Percentiles rank a stretch among this genome's conserved stretches.
Evolutionary conservation across 2,797 vertebrate species (phyloP).

Genomic region (Perdix hodgsoniae): DNA sequence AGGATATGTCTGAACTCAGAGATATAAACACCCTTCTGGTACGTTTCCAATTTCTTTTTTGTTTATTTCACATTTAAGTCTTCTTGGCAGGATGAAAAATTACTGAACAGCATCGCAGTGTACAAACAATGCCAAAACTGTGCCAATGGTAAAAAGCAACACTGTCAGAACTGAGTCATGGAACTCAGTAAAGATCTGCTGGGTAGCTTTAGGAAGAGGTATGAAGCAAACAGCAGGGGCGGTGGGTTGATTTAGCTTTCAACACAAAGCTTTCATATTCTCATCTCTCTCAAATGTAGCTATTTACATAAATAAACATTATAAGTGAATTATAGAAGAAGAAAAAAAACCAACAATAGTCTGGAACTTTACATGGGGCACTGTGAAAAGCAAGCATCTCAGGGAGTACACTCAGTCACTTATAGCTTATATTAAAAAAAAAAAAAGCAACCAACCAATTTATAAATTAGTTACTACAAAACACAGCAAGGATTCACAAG

Average conservation of each 20-base stretch:
- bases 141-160: background rate
- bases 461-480: background rate
- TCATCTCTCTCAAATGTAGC: background rate
- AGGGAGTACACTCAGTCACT: background rate
- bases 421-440: background rate
- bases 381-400: background rate
- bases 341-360: conserved; percentile 27
- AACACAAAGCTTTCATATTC: background rate
- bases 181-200: background rate
- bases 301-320: background rate
- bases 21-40: background rate
- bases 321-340: background rate
- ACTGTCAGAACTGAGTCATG: background rate
- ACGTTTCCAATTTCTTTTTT: background rate
- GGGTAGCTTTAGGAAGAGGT: background rate
- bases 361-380: background rate
- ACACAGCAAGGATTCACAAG: background rate
- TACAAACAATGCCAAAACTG: background rate
- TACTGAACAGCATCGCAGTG: background rate
- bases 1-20: background rate
- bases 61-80: conserved; percentile 22
- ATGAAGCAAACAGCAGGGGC: background rate
- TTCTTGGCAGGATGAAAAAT: background rate
- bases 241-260: background rate
- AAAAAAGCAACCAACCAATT: background rate